A percentile compares a stretch with the other conserved stretches of the same genome.
Conservation (phyloP, 2,113 vertebrate genomes). For the Clarias gariepinus region DNA sequence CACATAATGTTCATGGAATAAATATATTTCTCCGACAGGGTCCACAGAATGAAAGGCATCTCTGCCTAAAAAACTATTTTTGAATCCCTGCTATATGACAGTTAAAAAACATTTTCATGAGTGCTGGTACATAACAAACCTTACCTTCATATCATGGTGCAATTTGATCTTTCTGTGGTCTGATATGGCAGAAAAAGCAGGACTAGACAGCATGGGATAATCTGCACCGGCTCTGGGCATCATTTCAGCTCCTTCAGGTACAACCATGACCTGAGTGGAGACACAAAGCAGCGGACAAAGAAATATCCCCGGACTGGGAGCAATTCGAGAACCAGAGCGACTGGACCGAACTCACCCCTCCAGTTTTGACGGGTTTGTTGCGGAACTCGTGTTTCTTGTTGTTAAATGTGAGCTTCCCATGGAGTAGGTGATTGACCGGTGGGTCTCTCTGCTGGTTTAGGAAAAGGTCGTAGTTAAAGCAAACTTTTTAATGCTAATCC, state of each 20-base stretch:
- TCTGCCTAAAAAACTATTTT: background rate
- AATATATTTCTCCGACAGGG: background rate
- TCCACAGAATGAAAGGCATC: background rate
- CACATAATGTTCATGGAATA: background rate
- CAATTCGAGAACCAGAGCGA: background rate
- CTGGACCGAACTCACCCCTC: conserved; percentile 79
- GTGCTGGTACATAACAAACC: background rate
- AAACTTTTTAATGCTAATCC: conserved; percentile 89
- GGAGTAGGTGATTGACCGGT: conserved; percentile 94
- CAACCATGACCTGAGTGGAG: conserved; percentile 85
- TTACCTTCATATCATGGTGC: conserved; percentile 90
- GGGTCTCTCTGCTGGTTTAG: conserved; percentile 96
- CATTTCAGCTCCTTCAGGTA: conserved; percentile 90
- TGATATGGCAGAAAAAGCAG: conserved; percentile 95
- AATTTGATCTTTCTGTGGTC: conserved; percentile 98
- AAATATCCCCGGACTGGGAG: background rate
- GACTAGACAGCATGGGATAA: conserved; percentile 95
- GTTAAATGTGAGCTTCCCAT: conserved; percentile 98
- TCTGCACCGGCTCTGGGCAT: conserved; percentile 92
- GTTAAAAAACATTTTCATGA: background rate
- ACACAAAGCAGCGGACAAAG: background rate
- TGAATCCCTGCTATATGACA: background rate
- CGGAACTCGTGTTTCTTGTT: conserved; percentile 96
- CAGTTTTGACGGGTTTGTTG: conserved; percentile 88
- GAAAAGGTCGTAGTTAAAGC: conserved; percentile 96